Conservation (phyloP, 2,113 vertebrate species). For the Protomyctophum bolini region DNA sequence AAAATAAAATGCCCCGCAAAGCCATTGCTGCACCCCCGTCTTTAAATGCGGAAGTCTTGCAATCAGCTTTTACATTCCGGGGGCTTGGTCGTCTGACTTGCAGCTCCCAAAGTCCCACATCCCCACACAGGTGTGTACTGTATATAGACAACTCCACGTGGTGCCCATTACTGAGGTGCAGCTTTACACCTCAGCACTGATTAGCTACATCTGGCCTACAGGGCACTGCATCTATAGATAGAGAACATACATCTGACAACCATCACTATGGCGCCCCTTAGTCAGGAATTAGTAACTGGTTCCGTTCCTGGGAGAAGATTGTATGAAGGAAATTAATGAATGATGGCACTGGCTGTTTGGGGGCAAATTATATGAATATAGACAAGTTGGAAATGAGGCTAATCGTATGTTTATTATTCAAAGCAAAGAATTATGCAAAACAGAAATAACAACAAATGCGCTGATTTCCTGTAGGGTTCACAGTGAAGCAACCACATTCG, state of each 20-base stretch:
- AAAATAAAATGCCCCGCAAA: too few species aligned
- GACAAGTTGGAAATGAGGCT: not conserved
- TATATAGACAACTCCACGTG: too few species aligned
- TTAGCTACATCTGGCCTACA: too few species aligned
- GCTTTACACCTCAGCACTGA: too few species aligned
- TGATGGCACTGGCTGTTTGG: not conserved
- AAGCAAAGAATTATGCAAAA: not conserved
- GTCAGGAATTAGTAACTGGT: not conserved
- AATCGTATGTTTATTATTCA: not conserved
- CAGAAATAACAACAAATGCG: not conserved
- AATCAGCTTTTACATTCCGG: too few species aligned
- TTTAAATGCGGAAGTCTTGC: too few species aligned
- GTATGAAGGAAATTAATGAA: not conserved
- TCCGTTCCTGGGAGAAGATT: not conserved
- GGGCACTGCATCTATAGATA: too few species aligned
- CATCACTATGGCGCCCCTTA: not conserved
- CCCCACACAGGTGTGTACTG: too few species aligned
- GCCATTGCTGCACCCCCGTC: too few species aligned
- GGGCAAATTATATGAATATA: not conserved
- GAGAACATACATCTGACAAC: constrained; percentile 8
- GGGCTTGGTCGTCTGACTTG: too few species aligned
- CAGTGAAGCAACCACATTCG: not conserved
- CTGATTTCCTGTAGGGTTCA: not conserved
- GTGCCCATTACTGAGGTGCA: too few species aligned
- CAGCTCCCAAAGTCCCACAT: too few species aligned